Base-by-base conservation (phyloP, 2,113 vertebrate genomes). In the Cynopterus brachyotis region DNA sequence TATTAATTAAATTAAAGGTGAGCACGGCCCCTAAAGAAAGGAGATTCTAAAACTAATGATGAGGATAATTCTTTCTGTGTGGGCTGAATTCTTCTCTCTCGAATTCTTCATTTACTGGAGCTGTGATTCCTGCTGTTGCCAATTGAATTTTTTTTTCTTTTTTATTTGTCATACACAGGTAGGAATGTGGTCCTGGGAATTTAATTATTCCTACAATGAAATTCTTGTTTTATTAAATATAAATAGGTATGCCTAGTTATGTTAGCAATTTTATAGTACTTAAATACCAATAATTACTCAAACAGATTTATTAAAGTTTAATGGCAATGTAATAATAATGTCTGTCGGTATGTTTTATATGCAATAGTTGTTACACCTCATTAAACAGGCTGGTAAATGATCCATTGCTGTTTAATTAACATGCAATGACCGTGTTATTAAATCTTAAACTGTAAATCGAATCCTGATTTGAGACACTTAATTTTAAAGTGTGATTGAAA, bases 361-460 rank as follows among this genome's bases (percentile, higher is more conserved):
- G 94, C 96, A 97, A 95, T 90, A 85, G 28, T 97, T 97, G 98
- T 98, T 98, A 97, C 97, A 98, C 92, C 84, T 98, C 98, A 98
- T 99, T 98, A 98, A 98, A 93, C 92, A 97, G 82, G 81, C 95
- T 98, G 72, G 93, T 98, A 98, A 98, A 98, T 98, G 98, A 98
- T 98, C 97, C 98, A 96, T 96, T 98, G 94, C 94, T 98, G 96
- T 98, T 98, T 98, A 98, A 98, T 98, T 98, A 98, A 98, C 98
- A 98, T 97, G 96, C 88, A 98, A 97, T 97, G 98, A 97, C 62
- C 96, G 79, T 93, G 93, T 96, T 98, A 98, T 98, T 98, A 98
- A 98, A 98, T 98, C 96, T 98, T 98, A 97, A 96, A 98, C 97
- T 97, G 97, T 95, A 98, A 98, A 98, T 98, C 98, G 98, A 98